phyloP scores from a whole-genome alignment of 2,113 vertebrate genomes.

The Bos javanicus region DNA sequence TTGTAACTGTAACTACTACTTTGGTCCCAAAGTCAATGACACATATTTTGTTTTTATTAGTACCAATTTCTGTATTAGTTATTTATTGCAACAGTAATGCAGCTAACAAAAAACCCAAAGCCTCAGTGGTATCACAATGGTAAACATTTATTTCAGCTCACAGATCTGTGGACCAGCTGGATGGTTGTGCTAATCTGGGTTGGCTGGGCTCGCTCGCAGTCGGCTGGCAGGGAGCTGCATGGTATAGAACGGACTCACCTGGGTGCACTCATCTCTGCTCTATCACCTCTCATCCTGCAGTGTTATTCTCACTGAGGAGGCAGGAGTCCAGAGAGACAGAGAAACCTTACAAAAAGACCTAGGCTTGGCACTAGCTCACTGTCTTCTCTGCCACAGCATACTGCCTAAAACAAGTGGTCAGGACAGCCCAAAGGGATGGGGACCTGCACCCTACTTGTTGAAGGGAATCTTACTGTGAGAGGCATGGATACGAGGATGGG shows the following conservation, averaged over 20 bases:
- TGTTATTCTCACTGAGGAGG: neutral
- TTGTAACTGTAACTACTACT: neutral
- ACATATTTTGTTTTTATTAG: constrained; percentile 10
- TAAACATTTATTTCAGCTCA: constrained; percentile 15
- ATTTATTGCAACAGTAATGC: neutral
- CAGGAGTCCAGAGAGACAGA: neutral
- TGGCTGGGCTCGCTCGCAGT: neutral
- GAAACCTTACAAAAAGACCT: neutral
- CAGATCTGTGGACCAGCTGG: neutral
- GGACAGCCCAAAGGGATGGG: neutral
- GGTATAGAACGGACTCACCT: neutral
- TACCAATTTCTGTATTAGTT: neutral
- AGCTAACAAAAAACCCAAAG: neutral
- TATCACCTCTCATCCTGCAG: neutral
- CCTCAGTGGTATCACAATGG: neutral
- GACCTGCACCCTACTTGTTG: neutral
- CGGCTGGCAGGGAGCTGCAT: neutral
- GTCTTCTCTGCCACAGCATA: neutral
- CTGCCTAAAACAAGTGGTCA: neutral
- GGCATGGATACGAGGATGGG: neutral
- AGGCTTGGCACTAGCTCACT: neutral
- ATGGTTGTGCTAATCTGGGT: neutral
- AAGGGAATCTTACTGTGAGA: neutral
- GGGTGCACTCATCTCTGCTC: neutral
- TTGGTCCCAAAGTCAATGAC: neutral